Conservation (phyloP, 2,797 vertebrate genomes). For the Gymnocypris eckloni region DNA sequence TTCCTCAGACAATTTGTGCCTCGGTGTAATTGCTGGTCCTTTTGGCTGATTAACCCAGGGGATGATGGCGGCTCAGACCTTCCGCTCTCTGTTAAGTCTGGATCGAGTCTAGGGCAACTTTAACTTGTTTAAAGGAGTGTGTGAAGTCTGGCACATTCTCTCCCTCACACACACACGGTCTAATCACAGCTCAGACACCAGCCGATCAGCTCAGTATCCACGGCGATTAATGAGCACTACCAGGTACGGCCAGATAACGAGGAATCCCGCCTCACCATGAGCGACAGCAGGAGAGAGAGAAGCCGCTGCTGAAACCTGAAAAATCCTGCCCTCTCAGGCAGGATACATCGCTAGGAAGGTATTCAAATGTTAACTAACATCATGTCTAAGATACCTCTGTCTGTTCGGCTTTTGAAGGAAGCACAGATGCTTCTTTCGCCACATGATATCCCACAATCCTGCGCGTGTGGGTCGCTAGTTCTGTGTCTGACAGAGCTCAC, state of each 20-base stretch:
- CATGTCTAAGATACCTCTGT: background rate
- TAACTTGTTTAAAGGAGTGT: constrained; percentile 32
- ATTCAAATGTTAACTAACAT: background rate
- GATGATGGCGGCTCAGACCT: constrained; percentile 11
- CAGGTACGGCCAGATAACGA: constrained; percentile 49
- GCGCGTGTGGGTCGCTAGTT: background rate
- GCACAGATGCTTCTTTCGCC: background rate
- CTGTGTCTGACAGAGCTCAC: background rate
- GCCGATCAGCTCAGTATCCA: constrained; percentile 66
- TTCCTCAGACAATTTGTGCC: background rate
- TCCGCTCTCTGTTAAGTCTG: background rate
- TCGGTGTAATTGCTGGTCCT: background rate
- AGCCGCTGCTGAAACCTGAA: background rate
- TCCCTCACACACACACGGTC: background rate
- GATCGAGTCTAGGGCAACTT: constrained; percentile 19
- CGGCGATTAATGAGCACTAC: constrained; percentile 68
- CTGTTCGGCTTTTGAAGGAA: background rate
- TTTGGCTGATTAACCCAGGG: constrained; percentile 12
- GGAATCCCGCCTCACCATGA: constrained; percentile 54
- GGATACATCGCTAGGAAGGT: background rate
- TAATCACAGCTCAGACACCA: constrained; percentile 43
- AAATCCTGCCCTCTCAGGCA: background rate
- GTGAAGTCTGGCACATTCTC: constrained; percentile 46
- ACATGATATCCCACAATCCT: background rate
- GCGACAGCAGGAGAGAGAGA: constrained; percentile 36